A percentile compares a stretch with the other conserved stretches of the same genome.
These are phyloP conservation scores for Hirtodrosophila histrioides DNA, from an alignment of 2,888 invertebrate species.

Conservation along the genomic window DNA sequence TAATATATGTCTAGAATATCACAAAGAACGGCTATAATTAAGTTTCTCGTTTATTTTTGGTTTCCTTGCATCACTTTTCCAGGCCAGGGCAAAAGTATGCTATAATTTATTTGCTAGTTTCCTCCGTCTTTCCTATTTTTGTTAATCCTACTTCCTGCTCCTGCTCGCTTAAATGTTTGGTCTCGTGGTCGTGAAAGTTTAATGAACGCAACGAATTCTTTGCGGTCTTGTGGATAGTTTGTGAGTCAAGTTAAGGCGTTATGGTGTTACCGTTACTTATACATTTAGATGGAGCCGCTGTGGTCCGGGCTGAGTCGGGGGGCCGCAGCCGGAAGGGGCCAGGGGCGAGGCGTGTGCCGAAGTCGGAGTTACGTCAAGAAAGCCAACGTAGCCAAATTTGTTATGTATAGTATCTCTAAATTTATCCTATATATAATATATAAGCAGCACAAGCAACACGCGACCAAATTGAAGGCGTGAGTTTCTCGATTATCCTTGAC, in stretches of 20 bases:
- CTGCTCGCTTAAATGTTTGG: constrained; percentile 53
- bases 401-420: constrained; percentile 34
- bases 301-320: constrained; percentile 34
- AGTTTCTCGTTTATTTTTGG: constrained; percentile 10
- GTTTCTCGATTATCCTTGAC: constrained; percentile 21
- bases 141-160: constrained; percentile 14
- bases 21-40: constrained; percentile 46
- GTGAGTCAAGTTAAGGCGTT: constrained; percentile 75
- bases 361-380: constrained; percentile 68
- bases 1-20: constrained; percentile 50
- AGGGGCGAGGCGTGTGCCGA: constrained; percentile 25
- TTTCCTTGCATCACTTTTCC: constrained; percentile 27
- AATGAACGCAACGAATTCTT: constrained; percentile 70
- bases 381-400: constrained; percentile 62
- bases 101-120: constrained; percentile 33
- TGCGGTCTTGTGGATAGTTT: constrained; percentile 56
- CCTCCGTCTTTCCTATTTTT: constrained; percentile 6
- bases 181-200: constrained; percentile 64
- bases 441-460: constrained; percentile 58
- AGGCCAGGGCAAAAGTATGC: constrained; percentile 49
- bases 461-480: constrained; percentile 41
- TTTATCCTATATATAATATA: constrained; percentile 24
- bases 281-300: constrained; percentile 29
- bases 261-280: constrained; percentile 63
- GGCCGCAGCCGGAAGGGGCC: constrained; percentile 14